Evolutionary conservation across 2,888 invertebrate genomes (phyloP).

Genomic region (Coelinius sp.): DNA sequence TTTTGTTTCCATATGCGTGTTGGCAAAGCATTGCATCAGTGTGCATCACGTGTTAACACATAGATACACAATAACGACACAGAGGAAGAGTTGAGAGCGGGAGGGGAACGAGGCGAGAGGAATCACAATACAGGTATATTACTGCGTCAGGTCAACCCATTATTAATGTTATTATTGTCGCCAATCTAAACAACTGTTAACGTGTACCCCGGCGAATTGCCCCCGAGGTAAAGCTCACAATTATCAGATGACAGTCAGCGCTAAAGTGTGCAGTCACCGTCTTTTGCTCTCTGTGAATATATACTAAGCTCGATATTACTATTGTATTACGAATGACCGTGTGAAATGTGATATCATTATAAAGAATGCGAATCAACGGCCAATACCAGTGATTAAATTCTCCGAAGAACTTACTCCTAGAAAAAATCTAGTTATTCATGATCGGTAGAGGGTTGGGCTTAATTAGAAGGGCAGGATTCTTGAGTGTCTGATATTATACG

Average conservation of each 20-base stretch:
- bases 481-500: background rate
- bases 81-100: background rate
- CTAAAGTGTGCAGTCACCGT: constrained; percentile 10
- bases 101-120: background rate
- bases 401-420: background rate
- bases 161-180: constrained; percentile 50
- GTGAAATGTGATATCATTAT: background rate
- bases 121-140: constrained; percentile 42
- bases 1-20: background rate
- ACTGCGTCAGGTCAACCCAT: constrained; percentile 46
- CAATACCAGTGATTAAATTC: background rate
- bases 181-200: constrained; percentile 41
- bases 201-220: constrained; percentile 31
- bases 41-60: background rate
- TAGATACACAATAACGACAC: constrained; percentile 3
- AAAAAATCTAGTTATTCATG: background rate
- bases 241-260: constrained; percentile 43
- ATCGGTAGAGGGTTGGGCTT: constrained; percentile 12
- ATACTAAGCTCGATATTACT: background rate
- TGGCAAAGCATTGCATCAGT: background rate
- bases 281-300: background rate
- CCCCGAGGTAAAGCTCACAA: constrained; percentile 41
- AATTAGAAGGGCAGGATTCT: constrained; percentile 23
- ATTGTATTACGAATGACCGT: constrained; percentile 4
- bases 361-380: background rate